These are phyloP conservation scores for Calameuta filiformis DNA, from an alignment of 2,888 invertebrate species.

Conservation along the genomic window DNA sequence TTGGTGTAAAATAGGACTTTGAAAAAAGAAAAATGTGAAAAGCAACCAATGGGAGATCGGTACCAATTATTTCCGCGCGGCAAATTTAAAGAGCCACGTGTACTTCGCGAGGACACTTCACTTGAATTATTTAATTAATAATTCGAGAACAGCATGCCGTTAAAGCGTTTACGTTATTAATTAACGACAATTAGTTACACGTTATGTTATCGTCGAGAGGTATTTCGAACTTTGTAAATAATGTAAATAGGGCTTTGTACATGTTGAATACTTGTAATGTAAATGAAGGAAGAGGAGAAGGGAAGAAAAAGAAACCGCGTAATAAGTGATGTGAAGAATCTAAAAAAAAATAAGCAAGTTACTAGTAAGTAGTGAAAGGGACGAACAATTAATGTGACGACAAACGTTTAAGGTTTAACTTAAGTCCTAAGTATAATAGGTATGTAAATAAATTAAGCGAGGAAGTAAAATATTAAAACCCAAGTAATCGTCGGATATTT, in stretches of 20 bases:
- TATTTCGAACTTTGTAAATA: conserved; percentile 64
- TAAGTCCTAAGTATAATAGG: conserved; percentile 55
- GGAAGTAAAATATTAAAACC: conserved; percentile 57
- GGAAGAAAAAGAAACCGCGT: conserved; percentile 35
- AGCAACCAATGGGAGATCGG: neutral
- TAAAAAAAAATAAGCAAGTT: conserved; percentile 44
- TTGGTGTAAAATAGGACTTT: neutral
- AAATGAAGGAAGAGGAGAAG: conserved; percentile 41
- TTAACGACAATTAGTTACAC: conserved; percentile 26
- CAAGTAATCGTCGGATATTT: conserved; percentile 62
- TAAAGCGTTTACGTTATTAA: conserved; percentile 22
- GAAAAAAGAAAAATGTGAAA: neutral
- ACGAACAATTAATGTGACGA: conserved; percentile 50
- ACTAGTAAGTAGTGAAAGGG: conserved; percentile 53
- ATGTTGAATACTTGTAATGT: conserved; percentile 69
- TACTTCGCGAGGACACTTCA: neutral
- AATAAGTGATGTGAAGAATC: conserved; percentile 55
- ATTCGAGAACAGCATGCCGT: neutral
- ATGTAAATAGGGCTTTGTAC: conserved; percentile 71
- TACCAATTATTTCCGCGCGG: neutral
- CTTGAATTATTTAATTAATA: neutral
- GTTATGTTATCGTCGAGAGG: conserved; percentile 38
- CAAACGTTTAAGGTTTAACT: conserved; percentile 48
- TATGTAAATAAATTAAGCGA: conserved; percentile 62
- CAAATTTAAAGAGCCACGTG: neutral